Base-by-base conservation (phyloP, 2,797 vertebrate species). In the Coccyzus lansbergi region DNA sequence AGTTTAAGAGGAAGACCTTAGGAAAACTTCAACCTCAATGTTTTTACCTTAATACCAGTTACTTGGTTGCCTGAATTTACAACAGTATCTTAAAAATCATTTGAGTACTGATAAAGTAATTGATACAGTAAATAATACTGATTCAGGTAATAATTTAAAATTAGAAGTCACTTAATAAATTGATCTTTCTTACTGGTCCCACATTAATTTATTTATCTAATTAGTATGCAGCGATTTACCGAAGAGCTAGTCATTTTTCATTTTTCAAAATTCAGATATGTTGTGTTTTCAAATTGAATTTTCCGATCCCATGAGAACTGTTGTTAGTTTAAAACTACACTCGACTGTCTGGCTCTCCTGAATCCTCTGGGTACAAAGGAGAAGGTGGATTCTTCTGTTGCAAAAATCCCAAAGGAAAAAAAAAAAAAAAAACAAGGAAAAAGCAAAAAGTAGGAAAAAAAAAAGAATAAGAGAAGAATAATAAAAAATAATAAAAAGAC, bases 201-300 rank as follows among this genome's bases (percentile, higher is more conserved):
- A 70, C 58, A 42, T 88, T 44, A 81, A 90, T 95, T 92, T 88
- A 90, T 95, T 96, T 96, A 92, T 77, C 70, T 93, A 91, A 94
- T 96, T 95, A 90, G 81, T 83, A 92, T 79, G 94, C 86, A 94
- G 71, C 96, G 83, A 89, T 92, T 95, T 96, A 42, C 80, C 92
- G 95, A 96, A 86, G 58, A 91, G 53, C 60, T 87, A 52, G 9
- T 94, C 64, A 81, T 94, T 95, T 97, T 95, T 63, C 63, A 90
- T 90, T 97, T 87, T 74, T 33, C 40, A 53, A 78, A 91, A 36
- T 88, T 92, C 44, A 78, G 21, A 25, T 77, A 48, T 29, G 18
- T 86, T 94, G 49, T 71, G 22, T 53, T 90, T 89, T 86, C 72
- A 79, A 59, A 74, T 12, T 53, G 34, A 84, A 22, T 56, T 84